Evolutionary conservation across 1,140 invertebrate genomes (phyloP).

Genomic region (Platorchestia sp.): DNA sequence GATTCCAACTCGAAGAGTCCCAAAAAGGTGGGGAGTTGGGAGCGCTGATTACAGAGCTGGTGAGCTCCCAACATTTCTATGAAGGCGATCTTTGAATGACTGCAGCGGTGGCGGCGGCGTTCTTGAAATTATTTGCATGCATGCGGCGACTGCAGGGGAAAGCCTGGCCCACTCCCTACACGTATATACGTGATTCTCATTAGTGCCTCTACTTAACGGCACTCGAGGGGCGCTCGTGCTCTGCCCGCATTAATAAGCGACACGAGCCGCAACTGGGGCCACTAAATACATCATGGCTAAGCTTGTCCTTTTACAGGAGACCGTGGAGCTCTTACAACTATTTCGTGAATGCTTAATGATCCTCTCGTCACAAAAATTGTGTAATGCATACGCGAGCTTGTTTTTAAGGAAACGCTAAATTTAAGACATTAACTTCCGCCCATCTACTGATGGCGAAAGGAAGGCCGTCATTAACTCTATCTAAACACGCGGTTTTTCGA

Average conservation of each 20-base stretch:
- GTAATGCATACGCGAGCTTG: neutral
- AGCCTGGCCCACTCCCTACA: neutral
- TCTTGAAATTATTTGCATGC: conserved; percentile 14
- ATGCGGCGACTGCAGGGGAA: neutral
- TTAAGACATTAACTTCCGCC: too few relatives aligned
- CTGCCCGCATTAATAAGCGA: neutral
- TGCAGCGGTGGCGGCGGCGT: neutral
- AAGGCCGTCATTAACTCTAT: too few relatives aligned
- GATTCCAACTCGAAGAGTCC: neutral
- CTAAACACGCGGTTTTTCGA: too few relatives aligned
- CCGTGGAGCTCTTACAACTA: neutral
- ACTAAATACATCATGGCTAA: neutral
- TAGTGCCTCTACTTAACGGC: neutral
- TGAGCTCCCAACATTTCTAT: neutral
- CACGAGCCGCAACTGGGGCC: neutral
- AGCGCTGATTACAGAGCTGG: neutral
- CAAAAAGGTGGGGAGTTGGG: neutral
- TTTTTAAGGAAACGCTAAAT: neutral
- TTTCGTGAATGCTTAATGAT: neutral
- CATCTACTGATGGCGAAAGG: too few relatives aligned
- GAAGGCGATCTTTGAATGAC: neutral
- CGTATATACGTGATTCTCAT: neutral
- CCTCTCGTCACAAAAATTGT: neutral
- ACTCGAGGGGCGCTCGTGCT: neutral
- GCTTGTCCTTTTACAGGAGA: neutral